phyloP scores from a whole-genome alignment of 1,140 invertebrate species.

The Sycophaga agraensis region DNA sequence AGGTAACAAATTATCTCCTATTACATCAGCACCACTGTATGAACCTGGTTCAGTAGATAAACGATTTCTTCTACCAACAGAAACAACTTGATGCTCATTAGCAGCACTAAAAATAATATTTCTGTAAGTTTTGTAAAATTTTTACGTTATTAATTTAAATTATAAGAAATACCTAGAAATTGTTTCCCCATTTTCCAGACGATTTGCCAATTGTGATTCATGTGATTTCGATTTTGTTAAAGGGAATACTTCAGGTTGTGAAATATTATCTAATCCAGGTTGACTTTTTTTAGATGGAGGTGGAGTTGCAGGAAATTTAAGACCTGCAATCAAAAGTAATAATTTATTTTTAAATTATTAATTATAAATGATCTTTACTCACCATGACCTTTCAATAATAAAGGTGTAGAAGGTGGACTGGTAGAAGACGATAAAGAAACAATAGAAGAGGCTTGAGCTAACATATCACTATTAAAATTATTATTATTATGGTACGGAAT shows the following conservation, averaged over 20 bases:
- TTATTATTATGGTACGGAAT: slow-evolving; percentile 58
- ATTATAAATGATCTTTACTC: slow-evolving; percentile 39
- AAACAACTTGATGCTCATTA: slow-evolving; percentile 37
- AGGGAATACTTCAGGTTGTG: slow-evolving; percentile 63
- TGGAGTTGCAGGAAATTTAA: slow-evolving; percentile 77
- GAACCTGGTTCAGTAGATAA: slow-evolving; percentile 72
- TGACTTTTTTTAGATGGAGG: slow-evolving; percentile 75
- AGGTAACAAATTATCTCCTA: slow-evolving; percentile 57
- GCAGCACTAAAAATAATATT: slow-evolving; percentile 35
- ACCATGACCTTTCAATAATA: slow-evolving; percentile 51
- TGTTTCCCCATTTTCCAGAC: slow-evolving; percentile 59
- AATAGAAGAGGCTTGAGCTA: slow-evolving; percentile 50
- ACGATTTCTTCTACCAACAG: slow-evolving; percentile 59
- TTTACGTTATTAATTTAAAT: neutral
- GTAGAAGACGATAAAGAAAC: slow-evolving; percentile 47
- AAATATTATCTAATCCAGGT: slow-evolving; percentile 55
- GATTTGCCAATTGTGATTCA: slow-evolving; percentile 81
- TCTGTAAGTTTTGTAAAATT: neutral
- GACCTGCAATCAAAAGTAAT: slow-evolving; percentile 32
- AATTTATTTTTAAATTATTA: neutral
- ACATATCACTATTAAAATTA: slow-evolving; percentile 46
- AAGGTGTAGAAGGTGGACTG: slow-evolving; percentile 67
- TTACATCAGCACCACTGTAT: slow-evolving; percentile 49
- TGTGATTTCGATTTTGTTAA: slow-evolving; percentile 89
- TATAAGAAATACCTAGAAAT: slow-evolving; percentile 39